These are phyloP conservation scores for Drosophila bocki DNA, from an alignment of 1,140 invertebrate species.

Conservation along the genomic window DNA sequence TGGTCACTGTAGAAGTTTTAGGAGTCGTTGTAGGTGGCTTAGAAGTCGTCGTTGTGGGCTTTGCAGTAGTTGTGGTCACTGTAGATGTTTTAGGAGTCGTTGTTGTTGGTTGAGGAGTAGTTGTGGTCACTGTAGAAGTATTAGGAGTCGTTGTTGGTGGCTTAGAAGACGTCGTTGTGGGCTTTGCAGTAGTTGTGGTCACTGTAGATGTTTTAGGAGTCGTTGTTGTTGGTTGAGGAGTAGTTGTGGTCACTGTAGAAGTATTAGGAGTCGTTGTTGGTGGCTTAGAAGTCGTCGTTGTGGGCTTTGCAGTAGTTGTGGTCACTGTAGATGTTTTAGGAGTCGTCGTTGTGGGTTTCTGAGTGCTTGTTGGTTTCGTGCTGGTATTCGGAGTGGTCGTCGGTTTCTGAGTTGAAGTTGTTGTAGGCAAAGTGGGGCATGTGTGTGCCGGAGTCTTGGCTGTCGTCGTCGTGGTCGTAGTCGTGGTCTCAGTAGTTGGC, in stretches of 20 bases:
- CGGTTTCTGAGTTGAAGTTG: constrained; percentile 65
- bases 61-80: too few relatives aligned
- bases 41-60: neutral
- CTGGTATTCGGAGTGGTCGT: neutral
- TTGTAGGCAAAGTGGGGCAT: constrained; percentile 1
- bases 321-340: neutral
- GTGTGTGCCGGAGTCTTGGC: neutral
- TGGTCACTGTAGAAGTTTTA: neutral
- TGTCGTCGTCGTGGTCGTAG: constrained; percentile 6
- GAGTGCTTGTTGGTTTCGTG: constrained; percentile 64
- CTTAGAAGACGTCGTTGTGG: neutral
- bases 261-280: neutral
- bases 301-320: neutral
- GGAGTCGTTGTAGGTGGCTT: neutral
- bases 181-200: constrained; percentile 59
- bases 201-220: neutral
- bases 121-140: neutral
- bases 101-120: neutral
- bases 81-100: neutral
- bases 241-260: neutral
- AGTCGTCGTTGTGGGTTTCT: neutral
- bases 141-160: neutral
- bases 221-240: neutral
- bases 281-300: neutral
- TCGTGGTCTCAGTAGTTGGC: constrained; percentile 4